Conservation (phyloP, 2,797 vertebrate genomes). For the Nyctibius grandis region DNA sequence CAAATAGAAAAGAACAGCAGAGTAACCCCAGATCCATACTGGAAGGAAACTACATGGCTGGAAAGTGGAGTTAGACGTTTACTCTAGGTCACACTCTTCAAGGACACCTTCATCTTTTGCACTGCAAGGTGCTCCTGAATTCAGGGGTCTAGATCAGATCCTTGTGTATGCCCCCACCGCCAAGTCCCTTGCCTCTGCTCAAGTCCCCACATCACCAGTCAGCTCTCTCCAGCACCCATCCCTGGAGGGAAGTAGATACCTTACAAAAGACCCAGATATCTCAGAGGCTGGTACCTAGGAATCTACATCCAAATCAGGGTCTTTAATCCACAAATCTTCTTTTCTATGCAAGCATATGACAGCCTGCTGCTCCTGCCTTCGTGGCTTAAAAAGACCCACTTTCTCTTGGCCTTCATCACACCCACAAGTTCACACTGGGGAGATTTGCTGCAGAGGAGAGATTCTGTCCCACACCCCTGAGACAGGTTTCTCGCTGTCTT, state of each 20-base stretch:
- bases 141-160: not conserved
- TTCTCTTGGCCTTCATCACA: not conserved
- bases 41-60: not conserved
- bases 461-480: not conserved
- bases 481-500: not conserved
- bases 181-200: not conserved
- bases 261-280: not conserved
- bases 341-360: not conserved
- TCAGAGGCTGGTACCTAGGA: not conserved
- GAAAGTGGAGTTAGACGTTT: not conserved
- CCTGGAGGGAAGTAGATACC: not conserved
- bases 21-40: not conserved
- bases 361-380: not conserved
- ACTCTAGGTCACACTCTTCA: not conserved
- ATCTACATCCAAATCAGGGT: not conserved
- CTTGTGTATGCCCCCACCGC: not conserved
- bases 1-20: not conserved
- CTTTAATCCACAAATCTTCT: not conserved
- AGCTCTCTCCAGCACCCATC: not conserved
- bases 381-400: not conserved
- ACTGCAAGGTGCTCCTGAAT: not conserved
- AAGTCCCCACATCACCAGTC: not conserved
- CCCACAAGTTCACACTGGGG: not conserved
- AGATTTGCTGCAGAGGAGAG: not conserved
- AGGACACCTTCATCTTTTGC: not conserved